Evolutionary conservation across 2,797 vertebrate species (phyloP), one percentile per base, ranked within the genome.

Genomic region (Odontamblyopus lacepedii): DNA sequence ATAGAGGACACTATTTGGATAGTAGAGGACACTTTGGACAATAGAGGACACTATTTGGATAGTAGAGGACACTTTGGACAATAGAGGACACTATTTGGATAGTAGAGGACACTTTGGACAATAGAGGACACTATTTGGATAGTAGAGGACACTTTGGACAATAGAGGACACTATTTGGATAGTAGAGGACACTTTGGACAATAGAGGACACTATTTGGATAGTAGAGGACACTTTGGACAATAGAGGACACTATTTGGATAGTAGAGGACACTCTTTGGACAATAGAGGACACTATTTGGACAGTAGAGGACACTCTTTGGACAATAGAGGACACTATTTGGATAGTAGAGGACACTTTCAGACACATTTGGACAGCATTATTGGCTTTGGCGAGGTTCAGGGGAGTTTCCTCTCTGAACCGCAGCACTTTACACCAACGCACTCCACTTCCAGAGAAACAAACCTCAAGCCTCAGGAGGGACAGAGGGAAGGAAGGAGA

Each of bases 361-460:
- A 6, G 53, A 55, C 18, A 55, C 53, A 19, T 55, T 48, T 55
- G 18, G 53, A 55, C 53, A 23, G 18, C 18, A 55, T 19, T 55
- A 23, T 55, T 55, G 18, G 53, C 18, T 55, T 55, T 55, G 53
- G 53, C 53, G 5, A 18, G 8, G 53, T 55, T 55, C 18, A 19
- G n/a, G 53, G 53, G 53, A 55, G 53, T 55, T 55, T 55, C 53
- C 53, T 55, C 19, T 23, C 16, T n/a, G 53, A 55, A 55, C 53
- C 53, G n/a, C 53, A 55, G 53, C 53, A 55, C 53, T 55, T 55
- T 55, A 55, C 53, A 55, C 53, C 53, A 55, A 23, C n/a, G 53
- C 53, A 55, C 5, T 55, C 53, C 53, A 55, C 53, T 55, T 55
- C n/a, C 53, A 23, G 18, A 19, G 44, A 48, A 55, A 55, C 53